phyloP scores from a whole-genome alignment of 2,888 invertebrate genomes.

The Gnatocerus cornutus region DNA sequence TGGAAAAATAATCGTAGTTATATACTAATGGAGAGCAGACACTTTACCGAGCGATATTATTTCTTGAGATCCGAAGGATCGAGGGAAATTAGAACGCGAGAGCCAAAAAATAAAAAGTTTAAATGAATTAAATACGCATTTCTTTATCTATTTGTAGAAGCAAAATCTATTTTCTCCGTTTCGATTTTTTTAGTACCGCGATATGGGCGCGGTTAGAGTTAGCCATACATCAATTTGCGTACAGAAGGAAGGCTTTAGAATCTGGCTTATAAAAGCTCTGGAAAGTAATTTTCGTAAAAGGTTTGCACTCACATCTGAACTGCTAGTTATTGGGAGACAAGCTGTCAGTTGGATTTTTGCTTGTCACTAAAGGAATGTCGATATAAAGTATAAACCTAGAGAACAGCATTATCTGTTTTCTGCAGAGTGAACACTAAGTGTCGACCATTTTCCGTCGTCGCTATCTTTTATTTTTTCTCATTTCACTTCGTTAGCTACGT shows the following conservation, averaged over 20 bases:
- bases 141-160: no score
- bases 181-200: no score
- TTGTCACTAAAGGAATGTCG: slow-evolving; percentile 63
- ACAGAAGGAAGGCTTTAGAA: slow-evolving; percentile 52
- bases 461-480: slow-evolving; percentile 51
- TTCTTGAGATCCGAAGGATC: no score
- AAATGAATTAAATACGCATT: no score
- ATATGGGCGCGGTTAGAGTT: slow-evolving; percentile 44
- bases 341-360: slow-evolving; percentile 67
- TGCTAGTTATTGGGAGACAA: slow-evolving; percentile 63
- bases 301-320: slow-evolving; percentile 58
- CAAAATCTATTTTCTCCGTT: no score
- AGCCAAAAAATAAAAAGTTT: no score
- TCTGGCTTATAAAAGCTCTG: slow-evolving; percentile 61
- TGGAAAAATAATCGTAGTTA: no score
- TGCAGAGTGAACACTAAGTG: slow-evolving; percentile 64
- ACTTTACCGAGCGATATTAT: no score
- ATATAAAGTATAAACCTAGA: slow-evolving; percentile 61
- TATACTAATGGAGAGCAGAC: no score
- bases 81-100: no score
- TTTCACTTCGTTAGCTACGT: slow-evolving; percentile 52
- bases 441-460: slow-evolving; percentile 54
- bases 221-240: slow-evolving; percentile 55
- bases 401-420: slow-evolving; percentile 65
- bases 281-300: slow-evolving; percentile 67